Conservation (phyloP, 64 coral and sea anemone genomes). For the Pocillopora damicornis region DNA sequence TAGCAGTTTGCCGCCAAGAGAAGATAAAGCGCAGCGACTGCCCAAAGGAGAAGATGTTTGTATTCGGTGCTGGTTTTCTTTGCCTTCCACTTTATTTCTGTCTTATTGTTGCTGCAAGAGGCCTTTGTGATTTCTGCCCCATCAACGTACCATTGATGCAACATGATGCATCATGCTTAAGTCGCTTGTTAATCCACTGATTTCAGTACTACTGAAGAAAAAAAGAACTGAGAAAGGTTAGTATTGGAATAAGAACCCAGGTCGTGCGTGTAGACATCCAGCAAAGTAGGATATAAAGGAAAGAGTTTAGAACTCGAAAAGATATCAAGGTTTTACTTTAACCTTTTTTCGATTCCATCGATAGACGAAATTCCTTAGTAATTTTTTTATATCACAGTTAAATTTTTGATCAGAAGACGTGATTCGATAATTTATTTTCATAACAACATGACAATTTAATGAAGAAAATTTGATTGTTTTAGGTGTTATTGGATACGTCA, state of each 20-base stretch:
- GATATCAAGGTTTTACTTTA: background rate
- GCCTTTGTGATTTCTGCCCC: background rate
- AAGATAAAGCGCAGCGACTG: conserved; percentile 10
- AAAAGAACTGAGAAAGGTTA: background rate
- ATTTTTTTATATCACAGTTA: too few species aligned
- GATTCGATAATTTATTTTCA: too few species aligned
- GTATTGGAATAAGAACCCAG: background rate
- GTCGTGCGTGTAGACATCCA: background rate
- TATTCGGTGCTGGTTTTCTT: background rate
- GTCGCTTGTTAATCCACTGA: conserved; percentile 4
- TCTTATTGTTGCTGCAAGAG: background rate
- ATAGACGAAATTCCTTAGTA: too few species aligned
- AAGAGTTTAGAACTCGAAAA: too few species aligned
- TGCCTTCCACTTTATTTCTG: background rate
- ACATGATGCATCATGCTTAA: background rate
- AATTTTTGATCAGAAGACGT: too few species aligned
- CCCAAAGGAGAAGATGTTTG: background rate
- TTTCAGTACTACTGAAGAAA: background rate
- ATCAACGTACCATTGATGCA: background rate
- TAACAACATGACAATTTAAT: too few species aligned
- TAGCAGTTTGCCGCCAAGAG: background rate
- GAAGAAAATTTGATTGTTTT: too few species aligned
- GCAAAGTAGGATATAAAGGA: background rate
- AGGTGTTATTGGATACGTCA: too few species aligned
- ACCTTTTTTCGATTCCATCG: too few species aligned